Conservation (phyloP, 1,140 invertebrate genomes). For the Drosophila pectinifera region DNA sequence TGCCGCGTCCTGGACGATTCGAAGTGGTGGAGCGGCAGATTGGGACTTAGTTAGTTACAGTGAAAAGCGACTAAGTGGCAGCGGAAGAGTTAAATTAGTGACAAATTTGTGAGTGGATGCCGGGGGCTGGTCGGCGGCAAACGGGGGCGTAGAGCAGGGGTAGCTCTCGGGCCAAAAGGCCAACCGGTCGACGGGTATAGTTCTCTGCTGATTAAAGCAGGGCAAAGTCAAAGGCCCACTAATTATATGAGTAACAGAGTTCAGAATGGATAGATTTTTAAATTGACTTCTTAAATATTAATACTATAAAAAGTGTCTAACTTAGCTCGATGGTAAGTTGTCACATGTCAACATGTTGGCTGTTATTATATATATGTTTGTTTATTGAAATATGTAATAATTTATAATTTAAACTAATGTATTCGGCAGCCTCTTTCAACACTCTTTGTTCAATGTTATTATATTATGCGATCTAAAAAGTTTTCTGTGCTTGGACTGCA, state of each 20-base stretch:
- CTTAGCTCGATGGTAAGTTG: too few relatives aligned
- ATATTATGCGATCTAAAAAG: constrained; percentile 1
- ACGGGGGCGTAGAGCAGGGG: neutral
- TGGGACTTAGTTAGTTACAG: constrained; percentile 59
- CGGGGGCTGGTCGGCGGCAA: neutral
- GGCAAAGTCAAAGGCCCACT: neutral
- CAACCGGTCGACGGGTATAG: constrained; percentile 1
- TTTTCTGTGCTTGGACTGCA: constrained; percentile 46
- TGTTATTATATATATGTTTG: too few relatives aligned
- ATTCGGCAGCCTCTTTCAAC: neutral
- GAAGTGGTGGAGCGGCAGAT: constrained; percentile 18
- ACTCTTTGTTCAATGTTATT: neutral
- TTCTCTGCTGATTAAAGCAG: constrained; percentile 28
- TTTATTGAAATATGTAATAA: too few relatives aligned
- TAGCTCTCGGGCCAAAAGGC: constrained; percentile 15
- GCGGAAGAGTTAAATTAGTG: constrained; percentile 66
- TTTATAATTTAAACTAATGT: too few relatives aligned
- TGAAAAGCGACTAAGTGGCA: constrained; percentile 63
- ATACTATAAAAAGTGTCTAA: too few relatives aligned
- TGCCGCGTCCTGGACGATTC: constrained; percentile 10
- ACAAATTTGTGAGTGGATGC: constrained; percentile 50
- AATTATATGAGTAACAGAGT: neutral
- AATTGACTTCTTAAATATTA: too few relatives aligned
- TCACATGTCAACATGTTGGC: too few relatives aligned
- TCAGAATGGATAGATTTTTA: neutral